Percentiles rank a stretch among this genome's conserved stretches.
phyloP scores from a whole-genome alignment of 2,113 vertebrate species.

The Xiphophorus maculatus region DNA sequence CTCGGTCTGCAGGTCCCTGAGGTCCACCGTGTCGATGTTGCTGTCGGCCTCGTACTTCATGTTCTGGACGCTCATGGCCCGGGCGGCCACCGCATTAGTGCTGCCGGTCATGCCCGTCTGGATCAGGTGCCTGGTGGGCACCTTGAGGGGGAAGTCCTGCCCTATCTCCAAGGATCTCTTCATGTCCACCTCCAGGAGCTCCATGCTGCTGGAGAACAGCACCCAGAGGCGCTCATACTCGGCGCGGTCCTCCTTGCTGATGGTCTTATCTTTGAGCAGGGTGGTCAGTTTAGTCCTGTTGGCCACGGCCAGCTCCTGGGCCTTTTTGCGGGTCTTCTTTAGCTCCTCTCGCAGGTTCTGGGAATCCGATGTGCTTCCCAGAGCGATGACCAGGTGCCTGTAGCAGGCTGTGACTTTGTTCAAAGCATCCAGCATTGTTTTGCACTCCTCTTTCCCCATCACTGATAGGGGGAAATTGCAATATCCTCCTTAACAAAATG shows the following conservation, averaged over 20 bases:
- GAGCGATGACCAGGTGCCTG: constrained; percentile 91
- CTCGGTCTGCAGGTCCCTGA: constrained; percentile 89
- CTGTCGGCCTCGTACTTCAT: constrained; percentile 89
- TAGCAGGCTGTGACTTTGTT: constrained; percentile 95
- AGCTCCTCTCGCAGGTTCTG: constrained; percentile 94
- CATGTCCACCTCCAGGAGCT: constrained; percentile 96
- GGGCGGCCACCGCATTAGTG: constrained; percentile 86
- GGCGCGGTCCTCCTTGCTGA: constrained; percentile 87
- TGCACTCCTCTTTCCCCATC: constrained; percentile 94
- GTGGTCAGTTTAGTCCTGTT: constrained; percentile 87
- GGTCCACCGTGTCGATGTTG: constrained; percentile 89
- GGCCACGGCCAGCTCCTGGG: constrained; percentile 90
- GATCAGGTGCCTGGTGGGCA: constrained; percentile 90
- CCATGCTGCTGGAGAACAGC: constrained; percentile 94
- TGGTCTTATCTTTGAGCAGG: constrained; percentile 85
- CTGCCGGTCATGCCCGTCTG: constrained; percentile 93
- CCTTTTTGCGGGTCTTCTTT: constrained; percentile 91
- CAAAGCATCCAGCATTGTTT: constrained; percentile 92
- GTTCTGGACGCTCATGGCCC: constrained; percentile 92
- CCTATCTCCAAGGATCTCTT: constrained; percentile 90
- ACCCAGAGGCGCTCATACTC: constrained; percentile 98
- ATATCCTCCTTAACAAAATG: constrained; percentile 10
- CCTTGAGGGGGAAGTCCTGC: constrained; percentile 90
- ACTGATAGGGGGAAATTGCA: neutral
- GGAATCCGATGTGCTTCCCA: constrained; percentile 94